These are phyloP conservation scores for Syndactyla subalaris DNA, from an alignment of 2,797 vertebrate species.

Conservation along the genomic window DNA sequence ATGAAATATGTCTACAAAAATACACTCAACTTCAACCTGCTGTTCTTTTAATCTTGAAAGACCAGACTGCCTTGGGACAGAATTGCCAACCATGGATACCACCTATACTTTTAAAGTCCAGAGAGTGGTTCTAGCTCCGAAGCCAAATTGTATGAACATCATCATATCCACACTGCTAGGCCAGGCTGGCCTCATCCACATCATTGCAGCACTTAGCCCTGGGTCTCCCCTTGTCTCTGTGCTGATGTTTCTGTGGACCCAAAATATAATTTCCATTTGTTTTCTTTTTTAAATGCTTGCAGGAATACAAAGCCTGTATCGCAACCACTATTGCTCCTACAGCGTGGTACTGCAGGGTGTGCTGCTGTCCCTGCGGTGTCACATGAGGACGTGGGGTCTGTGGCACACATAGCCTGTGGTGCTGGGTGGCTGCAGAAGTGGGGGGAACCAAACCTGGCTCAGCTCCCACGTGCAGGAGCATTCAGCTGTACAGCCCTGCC, in stretches of 20 bases:
- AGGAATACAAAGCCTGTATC: neutral
- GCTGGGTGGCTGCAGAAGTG: neutral
- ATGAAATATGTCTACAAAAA: neutral
- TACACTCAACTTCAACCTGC: neutral
- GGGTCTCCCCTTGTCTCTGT: neutral
- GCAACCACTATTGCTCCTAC: neutral
- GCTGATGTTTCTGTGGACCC: too few species aligned
- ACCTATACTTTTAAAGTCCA: neutral
- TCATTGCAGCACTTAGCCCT: neutral
- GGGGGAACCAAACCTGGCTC: neutral
- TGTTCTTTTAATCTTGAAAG: neutral
- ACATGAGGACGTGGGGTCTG: rapidly evolving
- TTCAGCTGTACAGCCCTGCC: neutral
- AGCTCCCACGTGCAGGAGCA: neutral
- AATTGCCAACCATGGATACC: neutral
- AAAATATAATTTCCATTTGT: neutral
- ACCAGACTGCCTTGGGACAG: neutral
- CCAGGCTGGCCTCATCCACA: neutral
- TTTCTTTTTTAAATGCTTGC: neutral
- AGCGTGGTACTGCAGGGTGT: rapidly evolving
- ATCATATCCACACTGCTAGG: neutral
- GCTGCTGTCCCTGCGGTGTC: neutral
- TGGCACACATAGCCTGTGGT: neutral
- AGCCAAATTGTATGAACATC: neutral
- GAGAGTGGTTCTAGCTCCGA: neutral